phyloP scores from a whole-genome alignment of 2,888 invertebrate species.

The Palloptera scutellata region DNA sequence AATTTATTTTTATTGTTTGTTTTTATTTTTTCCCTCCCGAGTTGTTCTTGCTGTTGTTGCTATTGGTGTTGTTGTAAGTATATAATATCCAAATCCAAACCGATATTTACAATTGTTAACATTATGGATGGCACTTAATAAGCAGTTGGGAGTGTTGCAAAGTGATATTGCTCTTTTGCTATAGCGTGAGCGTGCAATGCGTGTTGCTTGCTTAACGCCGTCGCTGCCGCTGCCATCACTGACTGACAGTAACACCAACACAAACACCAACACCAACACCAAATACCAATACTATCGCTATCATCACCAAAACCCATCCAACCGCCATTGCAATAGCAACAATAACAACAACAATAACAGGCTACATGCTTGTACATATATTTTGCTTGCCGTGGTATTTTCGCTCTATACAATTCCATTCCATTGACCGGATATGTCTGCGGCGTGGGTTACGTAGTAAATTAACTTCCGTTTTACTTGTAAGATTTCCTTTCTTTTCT shows the following conservation, averaged over 20 bases:
- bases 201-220: too few species aligned
- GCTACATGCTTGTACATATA: too few species aligned
- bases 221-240: too few species aligned
- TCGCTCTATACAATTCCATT: too few species aligned
- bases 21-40: slow-evolving; percentile 1
- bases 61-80: slow-evolving; percentile 12
- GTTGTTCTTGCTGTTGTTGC: neutral
- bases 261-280: neutral
- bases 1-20: neutral
- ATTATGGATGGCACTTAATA: slow-evolving; percentile 42
- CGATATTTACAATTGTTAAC: slow-evolving; percentile 56
- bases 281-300: neutral
- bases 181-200: too few species aligned
- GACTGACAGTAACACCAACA: neutral
- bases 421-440: slow-evolving; percentile 51
- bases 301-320: neutral
- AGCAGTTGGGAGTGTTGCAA: slow-evolving; percentile 44
- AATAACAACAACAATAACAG: too few species aligned
- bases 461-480: slow-evolving; percentile 60
- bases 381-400: neutral
- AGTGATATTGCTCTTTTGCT: neutral
- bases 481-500: slow-evolving; percentile 52
- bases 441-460: slow-evolving; percentile 57
- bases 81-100: slow-evolving; percentile 36
- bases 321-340: neutral